phyloP scores from a whole-genome alignment of 2,888 invertebrate species.

The Dermolepida albohirtum region DNA sequence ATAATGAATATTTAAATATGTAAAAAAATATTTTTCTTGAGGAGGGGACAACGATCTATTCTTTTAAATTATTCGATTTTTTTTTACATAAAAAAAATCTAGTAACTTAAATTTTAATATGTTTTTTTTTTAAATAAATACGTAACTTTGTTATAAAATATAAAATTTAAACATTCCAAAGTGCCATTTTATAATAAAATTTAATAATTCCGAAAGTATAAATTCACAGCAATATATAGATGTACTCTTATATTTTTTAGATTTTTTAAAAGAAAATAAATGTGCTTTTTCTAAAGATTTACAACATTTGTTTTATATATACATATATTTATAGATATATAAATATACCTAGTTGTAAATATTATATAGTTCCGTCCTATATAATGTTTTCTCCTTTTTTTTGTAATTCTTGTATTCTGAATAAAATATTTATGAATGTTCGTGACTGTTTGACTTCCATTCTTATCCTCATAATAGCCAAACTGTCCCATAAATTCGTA shows the following conservation, averaged over 20 bases:
- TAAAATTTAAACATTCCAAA: conserved; percentile 31
- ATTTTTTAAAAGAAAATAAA: conserved; percentile 15
- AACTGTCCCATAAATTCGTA: neutral
- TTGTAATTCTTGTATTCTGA: conserved; percentile 38
- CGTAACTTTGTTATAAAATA: neutral
- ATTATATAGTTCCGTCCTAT: conserved; percentile 32
- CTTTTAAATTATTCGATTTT: too few relatives aligned
- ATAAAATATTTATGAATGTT: conserved; percentile 44
- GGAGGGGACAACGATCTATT: too few relatives aligned
- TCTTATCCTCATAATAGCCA: neutral
- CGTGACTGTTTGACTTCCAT: neutral
- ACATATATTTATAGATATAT: conserved; percentile 24
- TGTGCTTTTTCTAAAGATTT: conserved; percentile 16
- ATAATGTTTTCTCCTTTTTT: conserved; percentile 28
- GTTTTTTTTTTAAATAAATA: too few relatives aligned
- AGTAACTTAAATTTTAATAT: too few relatives aligned
- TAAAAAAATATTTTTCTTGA: too few relatives aligned
- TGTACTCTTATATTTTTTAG: conserved; percentile 19
- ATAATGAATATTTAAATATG: too few relatives aligned
- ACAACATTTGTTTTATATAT: conserved; percentile 24
- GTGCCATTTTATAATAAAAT: conserved; percentile 25
- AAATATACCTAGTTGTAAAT: conserved; percentile 13
- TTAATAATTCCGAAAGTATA: too few relatives aligned
- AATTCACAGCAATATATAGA: conserved; percentile 18
- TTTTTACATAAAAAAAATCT: too few relatives aligned